Conservation (phyloP, 2,797 vertebrate species). For the Pseudocheirus occidentalis region DNA sequence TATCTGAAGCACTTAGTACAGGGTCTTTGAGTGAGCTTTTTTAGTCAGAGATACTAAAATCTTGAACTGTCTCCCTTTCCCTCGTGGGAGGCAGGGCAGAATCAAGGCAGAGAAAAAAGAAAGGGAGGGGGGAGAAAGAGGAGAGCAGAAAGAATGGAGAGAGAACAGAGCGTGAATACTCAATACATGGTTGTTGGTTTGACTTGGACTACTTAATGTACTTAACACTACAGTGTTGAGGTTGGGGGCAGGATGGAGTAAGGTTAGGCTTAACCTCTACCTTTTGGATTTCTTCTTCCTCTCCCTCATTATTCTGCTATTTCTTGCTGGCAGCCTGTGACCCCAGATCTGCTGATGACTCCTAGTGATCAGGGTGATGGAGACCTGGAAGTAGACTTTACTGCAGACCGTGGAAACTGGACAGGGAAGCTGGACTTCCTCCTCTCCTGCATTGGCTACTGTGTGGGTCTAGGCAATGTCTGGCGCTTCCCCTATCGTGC, state of each 20-base stretch:
- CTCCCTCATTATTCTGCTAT: background rate
- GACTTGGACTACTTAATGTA: background rate
- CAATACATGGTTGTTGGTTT: background rate
- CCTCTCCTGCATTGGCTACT: conserved; percentile 89
- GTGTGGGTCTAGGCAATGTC: conserved; percentile 88
- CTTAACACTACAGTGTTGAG: too few species aligned
- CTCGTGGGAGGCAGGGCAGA: background rate
- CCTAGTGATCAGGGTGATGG: conserved; percentile 86
- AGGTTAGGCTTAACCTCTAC: background rate
- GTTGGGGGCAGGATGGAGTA: background rate
- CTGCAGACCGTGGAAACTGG: conserved; percentile 88
- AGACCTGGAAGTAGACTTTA: conserved; percentile 83
- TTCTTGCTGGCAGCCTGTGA: conserved; percentile 76
- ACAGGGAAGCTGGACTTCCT: conserved; percentile 89
- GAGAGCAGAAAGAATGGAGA: conserved; percentile 6
- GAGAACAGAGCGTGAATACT: background rate
- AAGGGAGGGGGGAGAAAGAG: background rate
- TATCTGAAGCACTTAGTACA: background rate
- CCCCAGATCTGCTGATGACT: conserved; percentile 87
- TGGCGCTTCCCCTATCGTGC: conserved; percentile 89
- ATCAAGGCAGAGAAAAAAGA: background rate
- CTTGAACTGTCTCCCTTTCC: background rate
- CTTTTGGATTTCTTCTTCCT: background rate
- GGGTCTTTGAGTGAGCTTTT: background rate
- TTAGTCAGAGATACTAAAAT: background rate